Conservation (phyloP, 2,888 invertebrate species). For the Netelia inedita region DNA sequence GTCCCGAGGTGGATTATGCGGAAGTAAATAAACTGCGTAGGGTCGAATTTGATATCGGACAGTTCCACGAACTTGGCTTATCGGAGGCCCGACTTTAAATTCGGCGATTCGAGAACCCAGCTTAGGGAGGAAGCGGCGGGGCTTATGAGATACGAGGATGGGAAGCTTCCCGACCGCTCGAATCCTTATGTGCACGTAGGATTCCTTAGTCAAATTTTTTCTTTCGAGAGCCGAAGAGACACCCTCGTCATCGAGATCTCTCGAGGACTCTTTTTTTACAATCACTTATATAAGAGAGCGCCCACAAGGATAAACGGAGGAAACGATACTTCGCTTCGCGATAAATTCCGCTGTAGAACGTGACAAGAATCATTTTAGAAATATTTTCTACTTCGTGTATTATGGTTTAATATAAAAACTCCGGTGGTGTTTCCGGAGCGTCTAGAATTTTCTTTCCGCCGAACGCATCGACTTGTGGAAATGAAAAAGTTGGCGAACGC, state of each 20-base stretch:
- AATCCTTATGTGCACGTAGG: not conserved
- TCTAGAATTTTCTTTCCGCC: not conserved
- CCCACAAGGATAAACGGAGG: not conserved
- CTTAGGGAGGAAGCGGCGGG: too few relatives aligned
- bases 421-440: not conserved
- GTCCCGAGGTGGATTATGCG: too few relatives aligned
- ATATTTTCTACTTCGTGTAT: not conserved
- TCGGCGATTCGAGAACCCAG: too few relatives aligned
- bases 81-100: too few relatives aligned
- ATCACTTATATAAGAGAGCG: not conserved
- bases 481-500: not conserved
- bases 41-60: not conserved
- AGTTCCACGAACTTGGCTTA: too few relatives aligned
- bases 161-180: too few relatives aligned
- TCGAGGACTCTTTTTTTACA: slow-evolving; percentile 3
- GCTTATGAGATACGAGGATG: too few relatives aligned
- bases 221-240: not conserved
- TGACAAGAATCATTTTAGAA: not conserved
- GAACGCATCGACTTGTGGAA: not conserved
- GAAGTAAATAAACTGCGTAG: not conserved
- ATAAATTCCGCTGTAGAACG: not conserved
- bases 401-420: not conserved
- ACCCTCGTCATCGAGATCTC: not conserved
- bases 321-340: not conserved
- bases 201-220: slow-evolving; percentile 13